These are phyloP conservation scores for Ophthalmolycus amberensis DNA, from an alignment of 2,113 vertebrate genomes.

Conservation along the genomic window DNA sequence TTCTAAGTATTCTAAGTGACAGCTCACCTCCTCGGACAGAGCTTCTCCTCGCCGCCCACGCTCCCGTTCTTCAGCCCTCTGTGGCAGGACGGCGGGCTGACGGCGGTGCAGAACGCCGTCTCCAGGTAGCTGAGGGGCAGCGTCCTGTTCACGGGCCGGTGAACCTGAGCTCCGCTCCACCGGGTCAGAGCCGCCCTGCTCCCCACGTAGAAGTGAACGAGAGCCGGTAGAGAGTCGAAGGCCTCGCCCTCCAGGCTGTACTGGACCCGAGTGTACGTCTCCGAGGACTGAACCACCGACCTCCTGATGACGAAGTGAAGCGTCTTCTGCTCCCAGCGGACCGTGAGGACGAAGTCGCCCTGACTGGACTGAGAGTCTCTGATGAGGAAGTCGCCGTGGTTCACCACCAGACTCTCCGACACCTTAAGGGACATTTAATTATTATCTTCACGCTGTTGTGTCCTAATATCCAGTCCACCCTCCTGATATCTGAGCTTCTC, in stretches of 20 bases:
- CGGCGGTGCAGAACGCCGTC: conserved; percentile 83
- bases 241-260: conserved; percentile 90
- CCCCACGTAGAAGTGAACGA: conserved; percentile 90
- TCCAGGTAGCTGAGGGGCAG: conserved; percentile 91
- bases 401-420: conserved; percentile 89
- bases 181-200: conserved; percentile 86
- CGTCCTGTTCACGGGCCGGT: conserved; percentile 91
- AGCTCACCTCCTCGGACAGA: conserved; percentile 84
- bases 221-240: conserved; percentile 89
- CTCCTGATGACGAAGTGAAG: conserved; percentile 93
- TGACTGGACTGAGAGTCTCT: conserved; percentile 91
- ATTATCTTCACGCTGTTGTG: not conserved
- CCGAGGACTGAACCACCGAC: conserved; percentile 84
- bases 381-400: conserved; percentile 92
- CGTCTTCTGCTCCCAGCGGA: conserved; percentile 88
- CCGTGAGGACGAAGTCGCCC: conserved; percentile 91
- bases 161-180: conserved; percentile 88
- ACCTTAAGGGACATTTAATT: conserved; percentile 78
- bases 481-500: not conserved
- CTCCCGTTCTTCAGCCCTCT: conserved; percentile 83
- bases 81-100: conserved; percentile 75
- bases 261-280: conserved; percentile 81
- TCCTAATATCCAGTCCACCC: not conserved
- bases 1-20: not conserved
- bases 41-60: conserved; percentile 82